Conservation (phyloP, 2,888 invertebrate genomes). For the Sphaerophoria taeniata region DNA sequence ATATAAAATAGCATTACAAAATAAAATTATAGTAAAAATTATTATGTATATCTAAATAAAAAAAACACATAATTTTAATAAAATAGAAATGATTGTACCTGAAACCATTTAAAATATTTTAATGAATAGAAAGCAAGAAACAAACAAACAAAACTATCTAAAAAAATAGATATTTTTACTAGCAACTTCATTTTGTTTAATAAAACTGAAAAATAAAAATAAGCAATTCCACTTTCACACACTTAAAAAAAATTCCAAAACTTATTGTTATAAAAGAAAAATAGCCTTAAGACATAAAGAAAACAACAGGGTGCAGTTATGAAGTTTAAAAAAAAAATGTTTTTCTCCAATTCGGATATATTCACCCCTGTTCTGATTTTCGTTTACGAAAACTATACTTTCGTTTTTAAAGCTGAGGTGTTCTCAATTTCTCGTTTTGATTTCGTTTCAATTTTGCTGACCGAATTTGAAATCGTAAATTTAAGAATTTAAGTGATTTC, state of each 20-base stretch:
- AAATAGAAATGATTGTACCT: constrained; percentile 74
- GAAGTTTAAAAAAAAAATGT: constrained; percentile 12
- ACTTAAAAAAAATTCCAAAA: constrained; percentile 24
- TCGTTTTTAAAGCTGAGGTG: too few relatives aligned
- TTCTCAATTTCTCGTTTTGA: too few relatives aligned
- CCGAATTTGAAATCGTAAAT: too few relatives aligned
- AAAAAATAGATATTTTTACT: constrained; percentile 68
- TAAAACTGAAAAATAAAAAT: background rate
- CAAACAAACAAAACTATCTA: constrained; percentile 26
- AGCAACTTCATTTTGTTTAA: constrained; percentile 52
- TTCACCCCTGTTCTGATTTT: too few relatives aligned
- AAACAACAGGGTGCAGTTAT: background rate
- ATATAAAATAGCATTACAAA: constrained; percentile 65
- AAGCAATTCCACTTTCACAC: constrained; percentile 65
- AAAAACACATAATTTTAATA: constrained; percentile 44
- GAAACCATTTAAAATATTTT: constrained; percentile 73
- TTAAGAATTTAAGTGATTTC: too few relatives aligned
- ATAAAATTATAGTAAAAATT: constrained; percentile 67
- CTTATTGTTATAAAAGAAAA: background rate
- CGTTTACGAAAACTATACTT: too few relatives aligned
- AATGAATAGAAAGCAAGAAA: constrained; percentile 64
- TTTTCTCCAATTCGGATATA: constrained; percentile 30
- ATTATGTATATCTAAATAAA: constrained; percentile 43
- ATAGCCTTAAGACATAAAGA: constrained; percentile 18
- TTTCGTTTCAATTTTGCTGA: too few relatives aligned